Evolutionary conservation across 1,140 invertebrate species (phyloP).

Genomic region (Pteromalus puparum): DNA sequence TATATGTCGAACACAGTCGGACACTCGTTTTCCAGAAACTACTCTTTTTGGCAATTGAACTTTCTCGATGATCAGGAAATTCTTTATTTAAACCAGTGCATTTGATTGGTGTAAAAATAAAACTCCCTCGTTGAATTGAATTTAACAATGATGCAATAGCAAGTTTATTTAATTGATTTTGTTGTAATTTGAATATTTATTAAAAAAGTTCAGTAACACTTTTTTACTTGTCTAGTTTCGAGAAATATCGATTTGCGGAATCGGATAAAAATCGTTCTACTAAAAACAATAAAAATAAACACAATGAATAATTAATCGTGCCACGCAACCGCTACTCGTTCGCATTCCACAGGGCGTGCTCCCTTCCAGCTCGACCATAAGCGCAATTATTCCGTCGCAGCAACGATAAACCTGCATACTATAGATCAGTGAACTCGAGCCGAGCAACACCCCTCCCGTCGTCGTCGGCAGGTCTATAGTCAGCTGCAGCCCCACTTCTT

Average conservation of each 20-base stretch:
- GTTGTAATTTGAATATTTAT: too few species aligned
- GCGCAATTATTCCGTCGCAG: not conserved
- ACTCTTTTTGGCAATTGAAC: not conserved
- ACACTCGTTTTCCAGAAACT: not conserved
- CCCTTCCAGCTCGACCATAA: too few species aligned
- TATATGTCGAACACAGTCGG: not conserved
- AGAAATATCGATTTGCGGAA: not conserved
- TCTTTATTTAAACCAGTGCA: too few species aligned
- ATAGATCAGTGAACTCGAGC: constrained; percentile 1
- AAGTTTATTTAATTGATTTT: too few species aligned
- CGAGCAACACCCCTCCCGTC: not conserved
- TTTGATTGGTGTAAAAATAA: too few species aligned
- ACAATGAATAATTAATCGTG: not conserved
- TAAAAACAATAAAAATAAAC: not conserved
- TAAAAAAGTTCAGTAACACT: too few species aligned
- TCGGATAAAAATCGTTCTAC: not conserved
- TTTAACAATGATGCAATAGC: too few species aligned
- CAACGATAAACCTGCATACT: not conserved
- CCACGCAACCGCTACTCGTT: not conserved
- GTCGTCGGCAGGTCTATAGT: not conserved
- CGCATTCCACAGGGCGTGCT: too few species aligned
- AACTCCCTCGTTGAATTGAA: too few species aligned
- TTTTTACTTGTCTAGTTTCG: not conserved
- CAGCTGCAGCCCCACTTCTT: not conserved
- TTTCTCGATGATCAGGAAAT: too few species aligned